Evolutionary conservation across 2,797 vertebrate genomes (phyloP), one percentile per base, ranked within the genome.

Genomic region (Clarias platycephalus): DNA sequence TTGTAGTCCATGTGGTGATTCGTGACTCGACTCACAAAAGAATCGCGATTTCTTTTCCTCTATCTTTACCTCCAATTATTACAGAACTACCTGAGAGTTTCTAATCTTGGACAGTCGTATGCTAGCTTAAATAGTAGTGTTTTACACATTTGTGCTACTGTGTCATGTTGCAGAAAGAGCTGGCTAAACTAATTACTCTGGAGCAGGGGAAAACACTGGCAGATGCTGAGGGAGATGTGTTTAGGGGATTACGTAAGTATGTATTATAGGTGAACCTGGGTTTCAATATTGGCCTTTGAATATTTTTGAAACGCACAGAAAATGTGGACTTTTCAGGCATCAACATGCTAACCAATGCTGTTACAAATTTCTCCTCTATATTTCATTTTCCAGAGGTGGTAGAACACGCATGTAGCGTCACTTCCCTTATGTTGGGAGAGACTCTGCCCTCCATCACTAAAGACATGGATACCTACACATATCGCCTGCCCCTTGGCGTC

Each of bases 141-240:
- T 26, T 3, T 26, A 68, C 7, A 55, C 76, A 24, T 37, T 40
- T 67, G 16, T 81, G 24, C 72, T 1, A 5, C 82, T 57, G 8
- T 82, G 86, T 82, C 86, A 37, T 93, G 9, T 92, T 96, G 82
- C 93, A 99, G 98, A 98, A 97, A 97, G 98, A 98, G 94, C 94
- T 99, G 83, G 96, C 97, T 85, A 97, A 94, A 89, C 88, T 96
- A 86, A 98, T 99, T 91, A 99, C 98, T 0, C 77, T 95, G 90
- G 98, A 99, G 88, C 97, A 99, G 94, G 98, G 98, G 70, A 99
- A 99, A 94, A 99, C 97, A 74, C 93, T 99, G 85, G 97, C 98
- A 80, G 98, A 99, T 90, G 98, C 98, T 70, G 98, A 99, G 89
- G 97, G 98, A 81, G 98, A 98, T 81, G 97, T 99, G 74, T 99